phyloP scores from a whole-genome alignment of 2,113 vertebrate genomes.

The Bagarius yarrelli region DNA sequence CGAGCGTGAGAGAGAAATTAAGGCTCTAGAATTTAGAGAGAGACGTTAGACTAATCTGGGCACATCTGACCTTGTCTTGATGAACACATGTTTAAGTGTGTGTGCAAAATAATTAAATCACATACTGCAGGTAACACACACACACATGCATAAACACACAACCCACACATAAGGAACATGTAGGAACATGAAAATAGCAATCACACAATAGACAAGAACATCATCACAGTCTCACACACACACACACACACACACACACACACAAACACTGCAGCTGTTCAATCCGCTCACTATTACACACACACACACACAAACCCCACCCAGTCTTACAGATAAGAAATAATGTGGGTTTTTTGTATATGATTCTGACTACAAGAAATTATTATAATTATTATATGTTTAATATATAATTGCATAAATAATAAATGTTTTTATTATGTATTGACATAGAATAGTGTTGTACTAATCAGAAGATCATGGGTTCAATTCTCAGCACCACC shows the following conservation, averaged over 20 bases:
- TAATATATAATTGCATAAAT: too few species aligned
- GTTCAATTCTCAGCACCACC: too few species aligned
- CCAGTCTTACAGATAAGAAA: background rate
- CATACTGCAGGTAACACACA: background rate
- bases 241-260: background rate
- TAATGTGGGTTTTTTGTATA: too few species aligned
- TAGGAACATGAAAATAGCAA: background rate
- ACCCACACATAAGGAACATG: conserved; percentile 5
- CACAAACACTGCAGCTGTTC: conserved; percentile 2
- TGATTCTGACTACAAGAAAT: too few species aligned
- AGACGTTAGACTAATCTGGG: too few species aligned
- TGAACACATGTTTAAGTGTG: too few species aligned
- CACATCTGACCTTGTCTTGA: too few species aligned
- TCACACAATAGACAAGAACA: background rate
- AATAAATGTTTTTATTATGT: too few species aligned
- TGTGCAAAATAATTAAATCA: background rate
- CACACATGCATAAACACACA: too few species aligned
- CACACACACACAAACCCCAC: background rate
- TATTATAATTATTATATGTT: too few species aligned
- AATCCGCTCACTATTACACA: background rate
- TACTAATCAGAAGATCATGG: too few species aligned
- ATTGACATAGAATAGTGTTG: too few species aligned
- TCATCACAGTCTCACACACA: background rate
- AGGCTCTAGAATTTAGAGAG: background rate
- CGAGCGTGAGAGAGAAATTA: background rate